Evolutionary conservation across 1,140 invertebrate species (phyloP).

Genomic region (Thaumetopoea pityocampa): DNA sequence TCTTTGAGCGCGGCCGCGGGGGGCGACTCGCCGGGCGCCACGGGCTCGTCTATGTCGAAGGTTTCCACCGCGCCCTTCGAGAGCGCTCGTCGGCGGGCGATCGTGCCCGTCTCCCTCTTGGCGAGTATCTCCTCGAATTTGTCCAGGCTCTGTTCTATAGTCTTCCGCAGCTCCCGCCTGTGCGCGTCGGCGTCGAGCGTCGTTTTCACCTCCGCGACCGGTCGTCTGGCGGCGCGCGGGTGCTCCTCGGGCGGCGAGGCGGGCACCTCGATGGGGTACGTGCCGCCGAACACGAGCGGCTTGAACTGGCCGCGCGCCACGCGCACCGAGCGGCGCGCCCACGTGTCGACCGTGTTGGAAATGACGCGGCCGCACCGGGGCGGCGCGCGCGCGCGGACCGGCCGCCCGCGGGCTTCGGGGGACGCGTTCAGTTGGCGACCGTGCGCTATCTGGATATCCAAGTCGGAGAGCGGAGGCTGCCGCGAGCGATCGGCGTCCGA

Average conservation of each 20-base stretch:
- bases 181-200: slow-evolving; percentile 12
- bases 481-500: neutral
- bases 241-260: slow-evolving; percentile 47
- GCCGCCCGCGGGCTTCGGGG: neutral
- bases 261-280: slow-evolving; percentile 87
- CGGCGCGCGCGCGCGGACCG: slow-evolving; percentile 17
- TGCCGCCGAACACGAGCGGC: slow-evolving; percentile 86
- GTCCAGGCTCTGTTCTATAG: slow-evolving; percentile 49
- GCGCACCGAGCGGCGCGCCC: slow-evolving; percentile 61
- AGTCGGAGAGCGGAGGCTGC: slow-evolving; percentile 35
- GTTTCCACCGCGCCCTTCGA: slow-evolving; percentile 25
- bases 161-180: slow-evolving; percentile 28
- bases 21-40: slow-evolving; percentile 14
- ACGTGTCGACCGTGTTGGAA: slow-evolving; percentile 79
- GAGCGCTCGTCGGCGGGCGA: neutral
- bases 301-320: slow-evolving; percentile 64
- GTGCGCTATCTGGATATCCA: slow-evolving; percentile 64
- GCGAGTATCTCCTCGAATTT: slow-evolving; percentile 49
- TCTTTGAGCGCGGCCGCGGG: slow-evolving; percentile 11
- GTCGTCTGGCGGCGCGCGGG: slow-evolving; percentile 1
- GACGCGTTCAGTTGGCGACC: slow-evolving; percentile 5
- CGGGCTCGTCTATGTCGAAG: slow-evolving; percentile 42
- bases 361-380: slow-evolving; percentile 73
- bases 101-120: slow-evolving; percentile 8
- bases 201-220: neutral